phyloP scores from a whole-genome alignment of 1,140 invertebrate species.

The Diplogasteroides magnus region DNA sequence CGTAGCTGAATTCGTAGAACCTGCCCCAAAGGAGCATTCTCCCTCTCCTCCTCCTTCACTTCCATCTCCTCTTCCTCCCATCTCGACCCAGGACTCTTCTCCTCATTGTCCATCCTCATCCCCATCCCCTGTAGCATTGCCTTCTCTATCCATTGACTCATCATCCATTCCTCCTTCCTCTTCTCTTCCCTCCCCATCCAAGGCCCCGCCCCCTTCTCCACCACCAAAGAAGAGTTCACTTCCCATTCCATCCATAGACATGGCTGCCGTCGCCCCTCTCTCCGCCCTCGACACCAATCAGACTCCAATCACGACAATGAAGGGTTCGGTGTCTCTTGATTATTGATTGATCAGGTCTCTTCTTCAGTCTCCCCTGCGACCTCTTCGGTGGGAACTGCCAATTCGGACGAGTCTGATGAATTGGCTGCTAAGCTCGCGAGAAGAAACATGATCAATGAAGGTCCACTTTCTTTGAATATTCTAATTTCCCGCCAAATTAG shows the following conservation, averaged over 20 bases:
- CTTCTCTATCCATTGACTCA: too few species aligned
- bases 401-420: neutral
- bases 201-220: neutral
- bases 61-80: too few species aligned
- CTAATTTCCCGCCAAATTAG: neutral
- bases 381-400: neutral
- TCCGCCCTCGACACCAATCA: neutral
- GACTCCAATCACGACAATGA: neutral
- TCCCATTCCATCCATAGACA: neutral
- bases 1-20: too few species aligned
- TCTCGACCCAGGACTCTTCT: too few species aligned
- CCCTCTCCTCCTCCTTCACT: too few species aligned
- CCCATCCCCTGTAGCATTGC: too few species aligned
- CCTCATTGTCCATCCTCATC: too few species aligned
- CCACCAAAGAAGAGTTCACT: neutral
- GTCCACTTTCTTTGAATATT: neutral
- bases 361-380: neutral
- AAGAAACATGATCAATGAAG: neutral
- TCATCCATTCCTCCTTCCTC: neutral
- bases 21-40: too few species aligned
- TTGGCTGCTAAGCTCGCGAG: neutral
- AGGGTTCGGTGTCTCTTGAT: too few species aligned
- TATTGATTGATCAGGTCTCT: too few species aligned
- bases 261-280: neutral
- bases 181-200: neutral